Percentiles rank a stretch among this genome's conserved stretches.
Evolutionary conservation across 2,888 invertebrate species (phyloP).

Genomic region (Epistrophe eligans): DNA sequence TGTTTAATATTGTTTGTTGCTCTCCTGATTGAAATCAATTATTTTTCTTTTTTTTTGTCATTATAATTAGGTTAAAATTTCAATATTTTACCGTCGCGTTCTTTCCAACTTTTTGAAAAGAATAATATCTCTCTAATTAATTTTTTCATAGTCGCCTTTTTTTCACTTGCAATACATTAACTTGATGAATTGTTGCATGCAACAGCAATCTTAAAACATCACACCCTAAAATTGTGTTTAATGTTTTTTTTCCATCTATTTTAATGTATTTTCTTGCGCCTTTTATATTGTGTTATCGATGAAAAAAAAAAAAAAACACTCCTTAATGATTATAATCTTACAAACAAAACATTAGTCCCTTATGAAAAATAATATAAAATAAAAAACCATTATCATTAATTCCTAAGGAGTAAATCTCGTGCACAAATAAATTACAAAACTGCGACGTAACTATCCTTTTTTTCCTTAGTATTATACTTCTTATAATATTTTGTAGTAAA

Average conservation of each 20-base stretch:
- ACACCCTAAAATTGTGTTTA: conserved; percentile 18
- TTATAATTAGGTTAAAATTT: too few species aligned
- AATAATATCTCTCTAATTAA: too few species aligned
- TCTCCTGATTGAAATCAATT: too few species aligned
- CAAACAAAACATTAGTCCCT: conserved; percentile 15
- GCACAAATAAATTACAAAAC: conserved; percentile 22
- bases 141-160: background rate
- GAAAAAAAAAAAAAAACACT: conserved; percentile 7
- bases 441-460: conserved; percentile 15
- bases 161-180: background rate
- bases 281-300: background rate
- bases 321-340: conserved; percentile 22
- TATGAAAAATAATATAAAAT: background rate
- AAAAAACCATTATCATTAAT: background rate
- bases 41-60: too few species aligned
- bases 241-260: conserved; percentile 1
- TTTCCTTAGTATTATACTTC: background rate
- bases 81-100: too few species aligned
- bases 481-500: too few species aligned
- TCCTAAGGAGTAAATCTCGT: conserved; percentile 22
- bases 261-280: conserved; percentile 30
- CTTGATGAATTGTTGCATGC: conserved; percentile 33
- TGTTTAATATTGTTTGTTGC: too few species aligned
- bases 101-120: too few species aligned
- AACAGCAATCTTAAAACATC: conserved; percentile 23